phyloP scores from a whole-genome alignment of 2,888 invertebrate genomes.

The Cryptocephalus moraei region DNA sequence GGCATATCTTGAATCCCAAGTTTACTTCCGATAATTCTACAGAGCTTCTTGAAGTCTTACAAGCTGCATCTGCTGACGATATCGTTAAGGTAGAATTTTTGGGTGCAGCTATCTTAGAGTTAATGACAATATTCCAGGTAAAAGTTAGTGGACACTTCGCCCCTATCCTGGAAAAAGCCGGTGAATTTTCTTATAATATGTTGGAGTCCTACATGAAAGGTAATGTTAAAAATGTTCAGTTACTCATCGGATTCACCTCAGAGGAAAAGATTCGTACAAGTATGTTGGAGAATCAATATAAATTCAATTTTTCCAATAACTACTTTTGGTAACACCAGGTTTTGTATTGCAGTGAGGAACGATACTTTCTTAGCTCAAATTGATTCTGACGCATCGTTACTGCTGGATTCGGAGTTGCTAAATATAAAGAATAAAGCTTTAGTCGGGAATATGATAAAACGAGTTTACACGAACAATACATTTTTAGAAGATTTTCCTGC shows the following conservation, averaged over 20 bases:
- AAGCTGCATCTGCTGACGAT: slow-evolving; percentile 1
- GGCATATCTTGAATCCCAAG: slow-evolving; percentile 1
- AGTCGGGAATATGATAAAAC: neutral
- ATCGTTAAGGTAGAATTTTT: slow-evolving; percentile 1
- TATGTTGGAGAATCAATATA: no score
- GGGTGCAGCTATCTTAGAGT: neutral
- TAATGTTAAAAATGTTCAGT: neutral
- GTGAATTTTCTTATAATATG: neutral
- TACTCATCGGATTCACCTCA: neutral
- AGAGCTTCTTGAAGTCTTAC: slow-evolving; percentile 2
- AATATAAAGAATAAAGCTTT: neutral
- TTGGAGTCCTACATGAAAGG: neutral
- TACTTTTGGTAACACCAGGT: no score
- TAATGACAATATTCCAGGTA: neutral
- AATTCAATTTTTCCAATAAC: no score
- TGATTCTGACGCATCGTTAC: no score
- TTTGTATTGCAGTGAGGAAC: no score
- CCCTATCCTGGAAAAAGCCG: neutral
- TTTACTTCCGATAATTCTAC: slow-evolving; percentile 4
- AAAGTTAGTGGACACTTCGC: neutral
- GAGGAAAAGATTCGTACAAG: neutral
- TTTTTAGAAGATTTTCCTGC: neutral
- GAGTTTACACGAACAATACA: neutral
- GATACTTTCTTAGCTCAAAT: no score
- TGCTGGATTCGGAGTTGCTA: no score